phyloP scores from a whole-genome alignment of 2,888 invertebrate species.

The Chrysolina americana region DNA sequence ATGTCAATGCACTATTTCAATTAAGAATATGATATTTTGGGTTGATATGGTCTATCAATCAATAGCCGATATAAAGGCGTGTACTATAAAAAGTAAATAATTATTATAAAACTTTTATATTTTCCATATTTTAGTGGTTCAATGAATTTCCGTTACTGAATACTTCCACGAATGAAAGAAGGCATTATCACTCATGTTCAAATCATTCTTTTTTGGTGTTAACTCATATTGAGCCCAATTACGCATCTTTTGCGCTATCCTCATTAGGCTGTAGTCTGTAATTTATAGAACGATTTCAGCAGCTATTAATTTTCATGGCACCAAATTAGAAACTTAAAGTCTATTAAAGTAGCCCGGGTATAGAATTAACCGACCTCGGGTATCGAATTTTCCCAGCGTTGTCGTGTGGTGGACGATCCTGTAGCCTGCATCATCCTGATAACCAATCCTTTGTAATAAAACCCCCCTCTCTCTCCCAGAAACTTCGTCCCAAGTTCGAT shows the following conservation, averaged over 20 bases:
- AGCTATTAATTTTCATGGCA: constrained; percentile 42
- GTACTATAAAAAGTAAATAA: too few relatives aligned
- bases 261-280: constrained; percentile 19
- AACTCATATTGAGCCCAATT: not conserved
- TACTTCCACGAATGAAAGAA: too few relatives aligned
- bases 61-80: too few relatives aligned
- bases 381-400: constrained; percentile 35
- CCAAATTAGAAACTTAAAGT: constrained; percentile 47
- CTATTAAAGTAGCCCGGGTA: constrained; percentile 44
- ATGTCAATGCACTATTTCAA: too few relatives aligned
- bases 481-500: constrained; percentile 29
- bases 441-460: constrained; percentile 33
- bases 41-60: too few relatives aligned
- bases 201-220: too few relatives aligned
- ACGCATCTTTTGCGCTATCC: not conserved
- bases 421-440: constrained; percentile 34
- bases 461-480: constrained; percentile 1
- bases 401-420: constrained; percentile 31
- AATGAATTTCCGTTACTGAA: too few relatives aligned
- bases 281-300: constrained; percentile 30
- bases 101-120: too few relatives aligned
- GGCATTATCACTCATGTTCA: too few relatives aligned
- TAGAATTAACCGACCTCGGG: constrained; percentile 39
- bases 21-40: too few relatives aligned
- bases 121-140: too few relatives aligned